These are phyloP conservation scores for Eupithecia vulgata DNA, from an alignment of 2,888 invertebrate genomes.

Conservation along the genomic window DNA sequence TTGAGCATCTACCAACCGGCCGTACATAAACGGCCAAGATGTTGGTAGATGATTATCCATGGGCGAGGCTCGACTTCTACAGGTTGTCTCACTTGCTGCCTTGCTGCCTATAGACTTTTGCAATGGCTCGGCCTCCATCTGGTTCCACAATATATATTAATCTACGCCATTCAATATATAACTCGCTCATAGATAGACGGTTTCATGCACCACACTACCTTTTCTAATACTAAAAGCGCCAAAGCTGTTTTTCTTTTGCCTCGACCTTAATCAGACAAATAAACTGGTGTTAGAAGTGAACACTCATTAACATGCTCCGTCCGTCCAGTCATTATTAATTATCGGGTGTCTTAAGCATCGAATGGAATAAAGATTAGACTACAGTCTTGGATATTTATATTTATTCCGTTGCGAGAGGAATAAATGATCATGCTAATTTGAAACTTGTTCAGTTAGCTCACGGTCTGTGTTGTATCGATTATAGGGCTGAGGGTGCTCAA, in stretches of 20 bases:
- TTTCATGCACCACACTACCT: neutral
- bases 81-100: too few relatives aligned
- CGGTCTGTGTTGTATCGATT: neutral
- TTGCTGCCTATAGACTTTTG: neutral
- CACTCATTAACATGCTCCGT: constrained; percentile 1
- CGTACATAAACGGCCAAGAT: too few relatives aligned
- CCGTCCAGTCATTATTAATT: constrained; percentile 1
- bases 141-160: too few relatives aligned
- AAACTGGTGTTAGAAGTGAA: neutral
- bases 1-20: neutral
- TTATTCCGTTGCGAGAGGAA: neutral
- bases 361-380: constrained; percentile 6
- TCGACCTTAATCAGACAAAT: neutral
- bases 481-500: neutral
- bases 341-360: constrained; percentile 6
- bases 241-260: neutral
- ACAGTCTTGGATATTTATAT: constrained; percentile 9
- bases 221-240: neutral
- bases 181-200: neutral
- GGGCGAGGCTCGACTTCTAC: neutral
- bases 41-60: too few relatives aligned
- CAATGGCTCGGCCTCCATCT: neutral
- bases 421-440: neutral
- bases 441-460: neutral
- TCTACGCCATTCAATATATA: too few relatives aligned